Percentiles rank a stretch among this genome's conserved stretches.
Conservation (phyloP, 53 echinoderm and acorn worm genomes). For the Astropecten irregularis region DNA sequence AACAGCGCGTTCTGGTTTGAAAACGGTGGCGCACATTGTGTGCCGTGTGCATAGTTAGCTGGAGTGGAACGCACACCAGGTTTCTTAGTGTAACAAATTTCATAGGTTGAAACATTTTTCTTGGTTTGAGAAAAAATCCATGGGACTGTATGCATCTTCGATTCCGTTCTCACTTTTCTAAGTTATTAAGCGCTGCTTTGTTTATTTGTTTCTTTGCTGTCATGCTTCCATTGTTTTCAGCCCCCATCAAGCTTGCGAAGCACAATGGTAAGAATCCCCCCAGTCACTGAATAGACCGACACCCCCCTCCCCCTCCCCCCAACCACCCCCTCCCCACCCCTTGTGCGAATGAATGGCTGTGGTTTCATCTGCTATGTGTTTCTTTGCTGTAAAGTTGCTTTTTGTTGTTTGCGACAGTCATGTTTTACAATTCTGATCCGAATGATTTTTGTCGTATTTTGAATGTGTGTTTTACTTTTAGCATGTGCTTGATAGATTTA, state of each 20-base stretch:
- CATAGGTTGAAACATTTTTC: too few species aligned
- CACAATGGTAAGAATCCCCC: constrained; percentile 47
- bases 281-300: background rate
- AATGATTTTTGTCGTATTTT: background rate
- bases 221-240: constrained; percentile 40
- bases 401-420: background rate
- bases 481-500: background rate
- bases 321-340: background rate
- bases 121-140: too few species aligned
- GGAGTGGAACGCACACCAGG: too few species aligned
- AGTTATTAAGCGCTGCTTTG: background rate
- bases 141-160: too few species aligned
- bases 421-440: background rate
- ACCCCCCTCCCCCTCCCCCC: too few species aligned
- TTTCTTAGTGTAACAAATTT: too few species aligned
- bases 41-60: too few species aligned
- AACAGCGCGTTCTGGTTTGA: too few species aligned
- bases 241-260: constrained; percentile 40
- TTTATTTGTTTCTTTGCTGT: constrained; percentile 24
- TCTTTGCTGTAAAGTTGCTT: background rate
- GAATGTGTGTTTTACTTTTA: background rate
- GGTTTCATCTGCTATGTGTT: constrained; percentile 14
- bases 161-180: too few species aligned
- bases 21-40: too few species aligned
- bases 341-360: background rate